Evolutionary conservation across 2,888 invertebrate genomes (phyloP).

Genomic region (Tenthredo livida): DNA sequence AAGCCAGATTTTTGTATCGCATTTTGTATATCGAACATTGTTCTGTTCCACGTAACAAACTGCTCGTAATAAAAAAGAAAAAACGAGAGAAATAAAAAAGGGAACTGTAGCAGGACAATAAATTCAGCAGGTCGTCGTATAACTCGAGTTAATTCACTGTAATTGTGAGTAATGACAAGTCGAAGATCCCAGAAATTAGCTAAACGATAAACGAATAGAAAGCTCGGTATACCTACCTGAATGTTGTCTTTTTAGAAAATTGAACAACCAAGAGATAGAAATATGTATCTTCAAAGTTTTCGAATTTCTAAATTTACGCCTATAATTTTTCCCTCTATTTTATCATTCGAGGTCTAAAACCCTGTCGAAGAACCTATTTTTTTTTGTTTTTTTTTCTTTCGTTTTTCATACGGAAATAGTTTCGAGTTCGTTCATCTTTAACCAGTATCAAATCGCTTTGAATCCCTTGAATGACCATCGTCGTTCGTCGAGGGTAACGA

Average conservation of each 20-base stretch:
- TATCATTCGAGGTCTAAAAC: background rate
- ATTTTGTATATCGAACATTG: background rate
- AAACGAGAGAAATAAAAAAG: background rate
- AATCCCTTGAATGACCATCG: conserved; percentile 34
- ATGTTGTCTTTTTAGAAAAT: background rate
- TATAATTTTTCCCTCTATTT: background rate
- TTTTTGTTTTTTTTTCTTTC: no score
- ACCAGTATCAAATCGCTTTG: background rate
- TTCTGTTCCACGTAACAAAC: background rate
- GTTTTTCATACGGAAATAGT: background rate
- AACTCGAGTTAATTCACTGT: conserved; percentile 4
- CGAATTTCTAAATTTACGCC: background rate
- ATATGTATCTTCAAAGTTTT: background rate
- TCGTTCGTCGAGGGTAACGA: conserved; percentile 22
- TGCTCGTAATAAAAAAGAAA: conserved; percentile 8
- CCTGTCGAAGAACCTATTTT: background rate
- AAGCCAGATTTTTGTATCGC: conserved; percentile 24
- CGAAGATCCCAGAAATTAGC: background rate
- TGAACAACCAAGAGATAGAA: background rate
- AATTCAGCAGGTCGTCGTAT: background rate
- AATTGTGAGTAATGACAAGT: conserved; percentile 22
- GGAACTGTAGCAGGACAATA: background rate
- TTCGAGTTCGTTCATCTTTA: conserved; percentile 35
- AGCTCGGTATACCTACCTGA: background rate
- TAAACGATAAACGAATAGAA: background rate